Percentiles rank a stretch among this genome's conserved stretches.
Conservation (phyloP, 92 coral and sea anemone species). For the Chrysogorgia sp. region DNA sequence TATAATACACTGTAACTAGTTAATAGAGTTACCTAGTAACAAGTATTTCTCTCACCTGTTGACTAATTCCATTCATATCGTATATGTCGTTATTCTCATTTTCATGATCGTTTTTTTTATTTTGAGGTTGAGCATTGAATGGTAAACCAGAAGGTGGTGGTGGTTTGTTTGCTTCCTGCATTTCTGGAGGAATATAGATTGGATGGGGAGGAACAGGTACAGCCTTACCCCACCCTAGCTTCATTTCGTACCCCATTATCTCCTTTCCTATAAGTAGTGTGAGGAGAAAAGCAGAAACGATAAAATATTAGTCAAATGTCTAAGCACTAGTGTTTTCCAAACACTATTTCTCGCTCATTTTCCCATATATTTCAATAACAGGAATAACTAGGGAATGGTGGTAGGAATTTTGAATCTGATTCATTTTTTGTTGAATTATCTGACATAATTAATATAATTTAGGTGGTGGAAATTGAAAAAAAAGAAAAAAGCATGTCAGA, state of each 20-base stretch:
- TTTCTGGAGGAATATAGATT: conserved; percentile 97
- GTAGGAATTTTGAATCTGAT: too few relatives aligned
- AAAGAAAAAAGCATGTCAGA: too few relatives aligned
- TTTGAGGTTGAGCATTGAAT: conserved; percentile 88
- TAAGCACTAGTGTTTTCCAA: too few relatives aligned
- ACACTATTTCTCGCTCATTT: too few relatives aligned
- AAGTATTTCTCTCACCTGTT: conserved; percentile 68
- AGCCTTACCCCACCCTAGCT: conserved; percentile 98
- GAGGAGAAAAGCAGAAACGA: background rate
- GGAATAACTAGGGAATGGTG: too few relatives aligned
- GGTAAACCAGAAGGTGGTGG: conserved; percentile 99
- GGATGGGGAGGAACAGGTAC: conserved; percentile 99
- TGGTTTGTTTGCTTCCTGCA: conserved; percentile 92
- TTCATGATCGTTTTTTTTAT: conserved; percentile 49
- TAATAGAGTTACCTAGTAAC: too few relatives aligned
- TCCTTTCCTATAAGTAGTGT: conserved; percentile 73
- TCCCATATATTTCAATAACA: too few relatives aligned
- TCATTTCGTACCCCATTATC: conserved; percentile 96
- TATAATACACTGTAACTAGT: too few relatives aligned
- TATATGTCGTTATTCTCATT: conserved; percentile 57
- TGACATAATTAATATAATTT: too few relatives aligned
- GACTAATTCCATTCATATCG: conserved; percentile 85
- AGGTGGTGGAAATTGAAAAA: too few relatives aligned
- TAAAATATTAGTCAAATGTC: background rate
- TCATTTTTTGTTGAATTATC: too few relatives aligned